Evolutionary conservation across 2,797 vertebrate genomes (phyloP).

Genomic region (Tapera naevia): DNA sequence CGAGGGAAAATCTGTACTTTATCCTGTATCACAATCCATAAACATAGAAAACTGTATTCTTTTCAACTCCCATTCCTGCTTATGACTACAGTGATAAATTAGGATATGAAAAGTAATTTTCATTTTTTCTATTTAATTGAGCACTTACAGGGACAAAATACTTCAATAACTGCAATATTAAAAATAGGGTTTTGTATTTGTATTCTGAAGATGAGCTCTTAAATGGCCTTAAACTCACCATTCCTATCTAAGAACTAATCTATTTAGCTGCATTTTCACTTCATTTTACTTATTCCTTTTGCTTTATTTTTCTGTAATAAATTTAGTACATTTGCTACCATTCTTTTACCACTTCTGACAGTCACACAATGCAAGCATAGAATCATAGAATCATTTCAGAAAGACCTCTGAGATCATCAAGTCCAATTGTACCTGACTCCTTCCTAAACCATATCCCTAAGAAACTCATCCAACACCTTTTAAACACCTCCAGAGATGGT

Average conservation of each 20-base stretch:
- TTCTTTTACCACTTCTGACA: background rate
- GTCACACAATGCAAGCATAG: background rate
- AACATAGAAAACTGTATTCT: background rate
- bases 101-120: background rate
- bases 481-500: too few relatives aligned
- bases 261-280: background rate
- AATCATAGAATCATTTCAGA: too few relatives aligned
- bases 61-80: background rate
- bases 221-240: background rate
- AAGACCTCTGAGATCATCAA: too few relatives aligned
- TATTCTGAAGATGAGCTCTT: background rate
- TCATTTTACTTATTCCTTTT: background rate
- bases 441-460: too few relatives aligned
- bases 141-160: background rate
- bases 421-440: too few relatives aligned
- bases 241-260: background rate
- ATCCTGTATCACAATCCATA: background rate
- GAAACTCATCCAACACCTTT: too few relatives aligned
- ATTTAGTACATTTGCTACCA: background rate
- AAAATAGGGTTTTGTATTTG: background rate
- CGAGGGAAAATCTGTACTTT: background rate
- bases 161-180: background rate
- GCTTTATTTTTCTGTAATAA: background rate
- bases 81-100: background rate
- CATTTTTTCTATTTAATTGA: background rate